Base-by-base conservation (phyloP, 2,797 vertebrate genomes). In the Scleropages formosus region DNA sequence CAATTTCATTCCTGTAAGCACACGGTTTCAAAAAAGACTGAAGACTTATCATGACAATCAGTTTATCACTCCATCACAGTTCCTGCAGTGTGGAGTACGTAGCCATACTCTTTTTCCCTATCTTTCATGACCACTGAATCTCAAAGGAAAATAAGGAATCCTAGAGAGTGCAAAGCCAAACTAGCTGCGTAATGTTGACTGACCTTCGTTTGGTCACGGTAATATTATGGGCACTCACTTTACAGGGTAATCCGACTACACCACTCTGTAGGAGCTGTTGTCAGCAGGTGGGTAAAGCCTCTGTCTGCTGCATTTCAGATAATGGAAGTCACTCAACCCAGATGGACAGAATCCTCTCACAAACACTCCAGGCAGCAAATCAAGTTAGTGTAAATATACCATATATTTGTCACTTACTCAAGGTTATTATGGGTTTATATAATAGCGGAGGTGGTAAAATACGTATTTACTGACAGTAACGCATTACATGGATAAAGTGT, bases 351-450 rank as follows among this genome's bases (percentile, higher is more conserved):
- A 64, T 74, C 73, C 31, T 74, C 73, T 64, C 24, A 15, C 60
- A 63, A 63, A 61, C 70, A 72, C 61, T 65, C 9, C n/a, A 75
- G 73, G 53, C 51, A 64, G 51, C 39, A 65, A 44, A 66, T 66
- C 59, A 58, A 31, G 47, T 53, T 73, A 66, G 68, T 8, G 26
- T 31, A 49, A 70, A 70, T 16, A 24, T 68, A 24, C 2, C 8
- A 56, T 56, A 22, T 24, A 22, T 70, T 56, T 56, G 24, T 70
- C 68, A 70, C 22, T 70, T 70, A 53, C 68, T 53, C 18, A 70
- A 70, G 68, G 68, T 56, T 24, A 70, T 70, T 70, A 22, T 8
- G 1, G 22, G 6, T 15, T 6, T 1, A 13, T 8, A 46, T 46
- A 46, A 67, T 46, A 18, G 20, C n/a, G 26, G 11, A 9, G 11